A percentile compares a stretch with the other conserved stretches of the same genome.
Conservation (phyloP, 2,888 invertebrate genomes). For the Taenaris catops region DNA sequence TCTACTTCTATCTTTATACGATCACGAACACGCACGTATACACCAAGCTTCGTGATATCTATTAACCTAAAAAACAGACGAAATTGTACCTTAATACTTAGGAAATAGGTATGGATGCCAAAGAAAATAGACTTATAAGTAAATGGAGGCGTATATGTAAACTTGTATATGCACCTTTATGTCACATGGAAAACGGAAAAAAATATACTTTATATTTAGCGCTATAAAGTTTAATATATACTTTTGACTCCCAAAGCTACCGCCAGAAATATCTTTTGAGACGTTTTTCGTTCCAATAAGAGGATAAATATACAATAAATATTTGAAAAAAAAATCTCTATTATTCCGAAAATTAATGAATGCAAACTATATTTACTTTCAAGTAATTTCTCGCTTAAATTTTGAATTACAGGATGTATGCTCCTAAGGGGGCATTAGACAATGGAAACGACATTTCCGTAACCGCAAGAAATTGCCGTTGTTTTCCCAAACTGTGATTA, state of each 20-base stretch:
- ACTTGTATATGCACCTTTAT: conserved; percentile 1
- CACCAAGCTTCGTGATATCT: conserved; percentile 9
- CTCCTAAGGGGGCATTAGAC: neutral
- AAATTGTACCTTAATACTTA: conserved; percentile 10
- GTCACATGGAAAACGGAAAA: neutral
- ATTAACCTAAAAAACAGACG: conserved; percentile 1
- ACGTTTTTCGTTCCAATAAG: too few relatives aligned
- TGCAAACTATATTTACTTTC: too few relatives aligned
- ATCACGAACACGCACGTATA: conserved; percentile 32
- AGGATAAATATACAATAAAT: too few relatives aligned
- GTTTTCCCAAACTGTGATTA: neutral
- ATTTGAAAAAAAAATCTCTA: too few relatives aligned
- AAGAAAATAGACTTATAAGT: too few relatives aligned
- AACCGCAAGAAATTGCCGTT: neutral
- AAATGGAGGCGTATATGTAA: too few relatives aligned
- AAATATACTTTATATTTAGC: conserved; percentile 1
- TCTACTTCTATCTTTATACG: conserved; percentile 32
- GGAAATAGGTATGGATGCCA: too few relatives aligned
- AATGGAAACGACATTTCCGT: conserved; percentile 6
- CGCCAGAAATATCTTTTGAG: too few relatives aligned
- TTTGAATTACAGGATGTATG: conserved; percentile 1
- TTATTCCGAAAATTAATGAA: too few relatives aligned
- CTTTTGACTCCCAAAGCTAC: too few relatives aligned
- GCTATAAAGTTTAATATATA: too few relatives aligned
- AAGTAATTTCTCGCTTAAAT: too few relatives aligned